Percentiles rank a stretch among this genome's conserved stretches.
phyloP scores from a whole-genome alignment of 2,113 vertebrate genomes.

The Hyaena hyaena region DNA sequence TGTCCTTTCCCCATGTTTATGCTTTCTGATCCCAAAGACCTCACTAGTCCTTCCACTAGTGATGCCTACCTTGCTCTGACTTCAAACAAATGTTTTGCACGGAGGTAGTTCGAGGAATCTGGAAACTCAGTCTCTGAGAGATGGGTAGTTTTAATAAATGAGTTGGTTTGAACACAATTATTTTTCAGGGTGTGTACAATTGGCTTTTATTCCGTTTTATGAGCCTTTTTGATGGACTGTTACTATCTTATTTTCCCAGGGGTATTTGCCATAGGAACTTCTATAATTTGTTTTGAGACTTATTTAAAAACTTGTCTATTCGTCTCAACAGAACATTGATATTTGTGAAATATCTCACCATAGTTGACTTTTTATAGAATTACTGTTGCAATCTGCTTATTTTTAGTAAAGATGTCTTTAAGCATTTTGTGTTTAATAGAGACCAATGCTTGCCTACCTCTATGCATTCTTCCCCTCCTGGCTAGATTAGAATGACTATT shows the following conservation, averaged over 20 bases:
- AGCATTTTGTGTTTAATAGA: slow-evolving; percentile 47
- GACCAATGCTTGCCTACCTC: not conserved
- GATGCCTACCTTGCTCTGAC: not conserved
- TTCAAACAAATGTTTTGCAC: not conserved
- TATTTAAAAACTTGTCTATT: slow-evolving; percentile 70
- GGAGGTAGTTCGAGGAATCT: not conserved
- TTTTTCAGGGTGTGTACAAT: not conserved
- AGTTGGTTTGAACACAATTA: not conserved
- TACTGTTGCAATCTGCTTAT: slow-evolving; percentile 56
- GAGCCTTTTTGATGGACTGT: slow-evolving; percentile 48
- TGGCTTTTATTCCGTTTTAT: slow-evolving; percentile 64
- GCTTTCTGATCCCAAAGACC: not conserved
- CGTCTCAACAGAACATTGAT: slow-evolving; percentile 54
- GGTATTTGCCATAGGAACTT: slow-evolving; percentile 36
- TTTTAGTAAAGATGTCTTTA: slow-evolving; percentile 60
- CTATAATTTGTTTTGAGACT: slow-evolving; percentile 59
- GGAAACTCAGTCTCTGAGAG: not conserved
- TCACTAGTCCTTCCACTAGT: not conserved
- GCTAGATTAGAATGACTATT: not conserved
- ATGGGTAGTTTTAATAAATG: slow-evolving; percentile 43
- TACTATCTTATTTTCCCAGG: slow-evolving; percentile 56
- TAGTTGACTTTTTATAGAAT: slow-evolving; percentile 48
- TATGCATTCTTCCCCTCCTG: not conserved
- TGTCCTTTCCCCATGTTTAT: not conserved
- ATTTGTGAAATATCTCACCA: not conserved